phyloP scores from a whole-genome alignment of 1,140 invertebrate genomes.

The Gryon sp. region DNA sequence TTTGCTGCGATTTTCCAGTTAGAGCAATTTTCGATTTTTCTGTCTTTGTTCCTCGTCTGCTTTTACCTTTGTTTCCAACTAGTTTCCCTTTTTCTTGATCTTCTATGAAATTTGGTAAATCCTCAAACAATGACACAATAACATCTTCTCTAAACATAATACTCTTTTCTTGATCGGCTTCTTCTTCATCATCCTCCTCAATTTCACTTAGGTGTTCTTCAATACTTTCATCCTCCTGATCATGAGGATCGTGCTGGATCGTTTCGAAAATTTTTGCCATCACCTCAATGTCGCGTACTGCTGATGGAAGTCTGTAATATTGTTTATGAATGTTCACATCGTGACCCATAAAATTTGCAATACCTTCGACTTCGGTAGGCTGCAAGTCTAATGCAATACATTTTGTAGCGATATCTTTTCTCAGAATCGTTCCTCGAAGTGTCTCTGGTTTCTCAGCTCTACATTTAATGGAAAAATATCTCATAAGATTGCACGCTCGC shows the following conservation, averaged over 20 bases:
- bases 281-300: background rate
- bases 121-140: background rate
- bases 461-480: background rate
- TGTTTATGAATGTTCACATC: slow-evolving; percentile 28
- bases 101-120: no score
- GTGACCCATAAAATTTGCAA: slow-evolving; percentile 36
- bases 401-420: background rate
- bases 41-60: no score
- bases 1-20: no score
- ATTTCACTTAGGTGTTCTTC: background rate
- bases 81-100: no score
- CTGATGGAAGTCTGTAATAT: slow-evolving; percentile 13
- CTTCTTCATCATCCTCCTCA: background rate
- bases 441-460: no score
- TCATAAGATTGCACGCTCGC: background rate
- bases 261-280: slow-evolving; percentile 30
- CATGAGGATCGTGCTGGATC: background rate
- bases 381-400: background rate
- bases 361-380: background rate
- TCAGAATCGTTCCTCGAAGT: slow-evolving; percentile 25
- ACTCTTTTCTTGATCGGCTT: background rate
- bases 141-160: background rate
- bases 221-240: background rate
- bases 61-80: no score
- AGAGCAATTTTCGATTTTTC: no score